Evolutionary conservation across 1,140 invertebrate species (phyloP), one percentile per base, ranked within the genome.

Genomic region (Mercenaria mercenaria): DNA sequence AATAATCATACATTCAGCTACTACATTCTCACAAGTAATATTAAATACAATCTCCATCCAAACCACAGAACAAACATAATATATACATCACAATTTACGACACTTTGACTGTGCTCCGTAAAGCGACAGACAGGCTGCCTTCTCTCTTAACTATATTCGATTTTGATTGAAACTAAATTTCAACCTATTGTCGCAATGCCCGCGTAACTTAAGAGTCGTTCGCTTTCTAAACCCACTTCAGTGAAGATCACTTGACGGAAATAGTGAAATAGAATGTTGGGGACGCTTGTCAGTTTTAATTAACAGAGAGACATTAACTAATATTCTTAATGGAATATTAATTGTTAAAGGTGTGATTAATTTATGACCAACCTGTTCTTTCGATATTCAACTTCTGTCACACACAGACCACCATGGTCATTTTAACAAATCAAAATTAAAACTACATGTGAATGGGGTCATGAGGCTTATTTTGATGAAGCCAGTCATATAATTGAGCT

Each of bases 251-350:
- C 67, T 72, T 72, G 1, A 72, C 1, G 59, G n/a, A 26, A 64
- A 29, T 64, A 29, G 20, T 8, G 59, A 15, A 64, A 64, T 29
- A 15, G n/a, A 64, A 64, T 20, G 15, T 37, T 39, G 39, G 18
- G 3, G 15, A 72, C 11, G 39, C 29, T 32, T 39, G 67, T 72
- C 67, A 39, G 37, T 39, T 72, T 41, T 72, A 72, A 72, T 72
- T 72, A 72, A 41, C 39, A 72, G 20, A 72, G 39, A 34, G 34
- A 41, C 23, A 72, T 72, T 72, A 72, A 72, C 32, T 39, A 72
- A 72, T 72, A 23, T 15, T 39, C 23, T 39, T 20, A 72, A 18
- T 37, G 10, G 34, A 6, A 72, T 61, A 39, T 41, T 72, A 72
- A 72, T 72, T 72, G 32, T 64, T 64, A 29, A 6, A 64, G n/a